Percentiles rank a stretch among this genome's conserved stretches.
These are phyloP conservation scores for Ophioderma brevispina DNA, from an alignment of 35 echinoderm and acorn worm genomes.

Conservation along the genomic window DNA sequence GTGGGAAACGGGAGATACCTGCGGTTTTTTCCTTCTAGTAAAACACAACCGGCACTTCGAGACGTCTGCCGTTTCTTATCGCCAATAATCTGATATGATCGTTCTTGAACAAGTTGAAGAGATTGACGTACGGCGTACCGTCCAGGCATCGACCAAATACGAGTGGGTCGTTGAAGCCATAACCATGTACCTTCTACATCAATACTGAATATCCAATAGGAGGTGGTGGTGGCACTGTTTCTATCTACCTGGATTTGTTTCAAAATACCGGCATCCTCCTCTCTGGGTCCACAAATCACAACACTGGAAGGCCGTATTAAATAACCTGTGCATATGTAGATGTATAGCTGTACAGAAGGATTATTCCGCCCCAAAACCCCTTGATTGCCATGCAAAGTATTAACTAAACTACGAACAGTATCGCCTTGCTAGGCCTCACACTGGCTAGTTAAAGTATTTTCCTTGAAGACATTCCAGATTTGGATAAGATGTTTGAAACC, in stretches of 20 bases:
- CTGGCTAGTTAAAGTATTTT: background rate
- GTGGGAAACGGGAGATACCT: conserved; percentile 10
- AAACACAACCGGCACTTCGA: background rate
- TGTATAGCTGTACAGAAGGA: no score
- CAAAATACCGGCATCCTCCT: no score
- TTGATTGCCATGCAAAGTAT: background rate
- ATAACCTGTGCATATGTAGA: no score
- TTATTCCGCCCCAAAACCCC: no score
- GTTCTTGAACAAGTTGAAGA: background rate
- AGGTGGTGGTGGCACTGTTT: no score
- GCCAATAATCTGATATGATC: background rate
- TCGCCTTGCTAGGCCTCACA: background rate
- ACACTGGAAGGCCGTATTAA: no score
- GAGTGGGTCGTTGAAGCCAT: background rate
- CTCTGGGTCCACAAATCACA: no score
- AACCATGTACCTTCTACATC: background rate
- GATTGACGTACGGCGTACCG: background rate
- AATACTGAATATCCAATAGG: background rate
- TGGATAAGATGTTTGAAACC: conserved; percentile 10
- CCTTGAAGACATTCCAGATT: background rate
- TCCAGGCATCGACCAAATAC: background rate
- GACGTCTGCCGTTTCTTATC: background rate
- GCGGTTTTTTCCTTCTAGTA: background rate
- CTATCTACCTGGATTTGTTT: no score
- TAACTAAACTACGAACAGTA: background rate